Conservation (phyloP, 1,140 invertebrate genomes). For the Orius insidiosus region DNA sequence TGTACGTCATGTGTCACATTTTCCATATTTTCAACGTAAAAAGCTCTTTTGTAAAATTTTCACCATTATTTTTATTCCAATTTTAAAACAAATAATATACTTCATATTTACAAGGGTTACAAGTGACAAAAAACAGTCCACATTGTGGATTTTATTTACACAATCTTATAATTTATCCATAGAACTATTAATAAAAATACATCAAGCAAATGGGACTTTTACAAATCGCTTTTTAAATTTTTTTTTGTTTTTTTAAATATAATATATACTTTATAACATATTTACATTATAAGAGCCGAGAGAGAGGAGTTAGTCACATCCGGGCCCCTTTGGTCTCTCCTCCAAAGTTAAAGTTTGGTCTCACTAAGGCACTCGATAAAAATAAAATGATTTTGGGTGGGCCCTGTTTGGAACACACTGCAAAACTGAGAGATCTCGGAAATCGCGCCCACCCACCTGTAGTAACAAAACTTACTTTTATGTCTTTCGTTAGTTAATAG, state of each 20-base stretch:
- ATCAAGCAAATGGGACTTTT: conserved; percentile 8
- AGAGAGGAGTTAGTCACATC: conserved; percentile 6
- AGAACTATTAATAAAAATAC: conserved; percentile 6
- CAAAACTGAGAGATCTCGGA: conserved; percentile 4
- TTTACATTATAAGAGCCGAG: conserved; percentile 1
- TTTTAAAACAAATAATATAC: too few species aligned
- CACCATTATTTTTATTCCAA: too few species aligned
- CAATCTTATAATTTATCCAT: too few species aligned
- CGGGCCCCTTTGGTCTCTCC: conserved; percentile 9
- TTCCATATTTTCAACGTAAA: too few species aligned
- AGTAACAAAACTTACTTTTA: conserved; percentile 1
- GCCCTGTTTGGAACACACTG: conserved; percentile 10
- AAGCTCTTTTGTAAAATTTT: too few species aligned
- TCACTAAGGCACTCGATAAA: conserved; percentile 7
- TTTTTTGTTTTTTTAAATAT: background rate
- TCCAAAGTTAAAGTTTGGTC: background rate
- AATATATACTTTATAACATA: conserved; percentile 3
- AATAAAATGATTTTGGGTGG: background rate
- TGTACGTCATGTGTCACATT: too few species aligned
- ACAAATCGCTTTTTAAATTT: background rate
- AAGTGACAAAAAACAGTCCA: too few species aligned
- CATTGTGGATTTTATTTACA: too few species aligned
- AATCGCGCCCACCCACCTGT: too few species aligned
- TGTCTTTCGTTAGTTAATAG: background rate
- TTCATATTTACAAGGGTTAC: too few species aligned